A percentile compares a stretch with the other conserved stretches of the same genome.
phyloP scores from a whole-genome alignment of 2,113 vertebrate species.

The Bos taurus region DNA sequence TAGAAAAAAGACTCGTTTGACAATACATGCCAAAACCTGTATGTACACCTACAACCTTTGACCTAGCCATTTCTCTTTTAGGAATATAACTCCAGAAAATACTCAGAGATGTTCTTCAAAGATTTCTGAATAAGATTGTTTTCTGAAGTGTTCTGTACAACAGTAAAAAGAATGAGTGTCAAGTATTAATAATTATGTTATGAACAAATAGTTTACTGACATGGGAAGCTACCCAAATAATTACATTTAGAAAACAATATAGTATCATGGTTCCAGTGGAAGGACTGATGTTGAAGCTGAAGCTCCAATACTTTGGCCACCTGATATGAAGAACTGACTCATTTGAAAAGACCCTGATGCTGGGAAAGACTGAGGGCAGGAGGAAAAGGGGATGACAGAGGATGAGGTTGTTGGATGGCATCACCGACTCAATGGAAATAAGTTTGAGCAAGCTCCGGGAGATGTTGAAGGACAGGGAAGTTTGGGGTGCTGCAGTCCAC shows the following conservation, averaged over 20 bases:
- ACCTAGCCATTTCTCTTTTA: background rate
- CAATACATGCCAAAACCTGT: background rate
- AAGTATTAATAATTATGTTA: background rate
- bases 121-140: background rate
- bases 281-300: background rate
- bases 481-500: background rate
- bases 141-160: background rate
- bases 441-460: background rate
- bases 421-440: background rate
- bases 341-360: background rate
- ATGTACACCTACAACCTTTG: background rate
- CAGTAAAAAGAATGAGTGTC: background rate
- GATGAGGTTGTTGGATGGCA: background rate
- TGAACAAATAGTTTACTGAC: background rate
- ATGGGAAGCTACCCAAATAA: background rate
- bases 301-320: background rate
- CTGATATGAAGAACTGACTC: background rate
- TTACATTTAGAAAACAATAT: background rate
- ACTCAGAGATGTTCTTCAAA: background rate
- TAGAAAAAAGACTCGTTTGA: background rate
- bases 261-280: background rate
- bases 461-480: background rate
- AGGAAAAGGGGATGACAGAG: background rate
- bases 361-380: background rate
- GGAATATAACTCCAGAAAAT: background rate